Evolutionary conservation across 2,888 invertebrate genomes (phyloP).

Genomic region (Protophormia terraenovae): DNA sequence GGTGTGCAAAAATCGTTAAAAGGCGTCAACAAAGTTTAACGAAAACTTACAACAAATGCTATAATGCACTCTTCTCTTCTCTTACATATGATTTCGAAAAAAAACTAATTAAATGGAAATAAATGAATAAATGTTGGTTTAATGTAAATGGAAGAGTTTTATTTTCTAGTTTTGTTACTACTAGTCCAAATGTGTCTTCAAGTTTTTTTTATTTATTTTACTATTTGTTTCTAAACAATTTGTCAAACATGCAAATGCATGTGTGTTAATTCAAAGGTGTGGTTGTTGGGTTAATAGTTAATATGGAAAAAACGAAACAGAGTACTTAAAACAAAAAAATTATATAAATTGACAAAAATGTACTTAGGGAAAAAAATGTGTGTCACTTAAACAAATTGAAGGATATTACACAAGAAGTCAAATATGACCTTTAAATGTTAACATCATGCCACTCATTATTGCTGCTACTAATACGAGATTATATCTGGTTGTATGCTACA

Average conservation of each 20-base stretch:
- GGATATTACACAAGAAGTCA: constrained; percentile 57
- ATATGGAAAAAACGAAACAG: neutral
- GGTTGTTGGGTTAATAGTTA: constrained; percentile 46
- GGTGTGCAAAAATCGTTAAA: constrained; percentile 71
- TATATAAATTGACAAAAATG: constrained; percentile 64
- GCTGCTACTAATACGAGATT: constrained; percentile 26
- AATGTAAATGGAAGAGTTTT: constrained; percentile 21
- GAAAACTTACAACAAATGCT: constrained; percentile 46
- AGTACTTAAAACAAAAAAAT: neutral
- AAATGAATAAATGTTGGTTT: constrained; percentile 69
- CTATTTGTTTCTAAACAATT: constrained; percentile 48
- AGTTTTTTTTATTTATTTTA: constrained; percentile 39
- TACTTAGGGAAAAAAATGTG: constrained; percentile 65
- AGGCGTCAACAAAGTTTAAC: constrained; percentile 70
- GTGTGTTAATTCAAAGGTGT: constrained; percentile 53
- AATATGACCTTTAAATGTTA: constrained; percentile 49
- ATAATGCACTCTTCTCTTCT: constrained; percentile 54
- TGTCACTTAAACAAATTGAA: constrained; percentile 67
- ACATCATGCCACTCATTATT: constrained; percentile 7
- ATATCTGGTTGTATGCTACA: constrained; percentile 35
- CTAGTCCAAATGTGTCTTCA: neutral
- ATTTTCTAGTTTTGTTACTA: neutral
- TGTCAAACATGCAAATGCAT: constrained; percentile 68
- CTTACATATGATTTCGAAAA: constrained; percentile 57
- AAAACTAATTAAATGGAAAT: constrained; percentile 72